phyloP scores from a whole-genome alignment of 2,888 invertebrate genomes.

The Drosophila tripunctata region DNA sequence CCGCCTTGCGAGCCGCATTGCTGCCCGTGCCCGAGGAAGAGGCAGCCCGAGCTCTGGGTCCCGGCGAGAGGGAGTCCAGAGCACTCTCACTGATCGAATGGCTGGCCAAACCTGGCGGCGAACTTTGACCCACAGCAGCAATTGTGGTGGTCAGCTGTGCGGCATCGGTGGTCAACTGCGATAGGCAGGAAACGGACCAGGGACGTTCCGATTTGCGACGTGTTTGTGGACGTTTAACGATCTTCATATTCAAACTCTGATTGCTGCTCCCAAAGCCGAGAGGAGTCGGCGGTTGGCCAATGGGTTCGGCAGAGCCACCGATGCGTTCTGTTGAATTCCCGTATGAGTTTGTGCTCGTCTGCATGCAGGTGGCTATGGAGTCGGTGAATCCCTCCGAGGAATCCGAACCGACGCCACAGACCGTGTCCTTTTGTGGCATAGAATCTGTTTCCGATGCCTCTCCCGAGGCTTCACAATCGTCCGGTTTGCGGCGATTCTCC shows the following conservation, averaged over 20 bases:
- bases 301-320: conserved; percentile 87
- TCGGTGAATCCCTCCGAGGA: conserved; percentile 92
- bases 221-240: conserved; percentile 85
- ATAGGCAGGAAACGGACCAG: conserved; percentile 95
- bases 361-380: conserved; percentile 89
- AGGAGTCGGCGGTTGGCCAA: conserved; percentile 55
- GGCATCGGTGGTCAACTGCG: conserved; percentile 87
- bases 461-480: conserved; percentile 93
- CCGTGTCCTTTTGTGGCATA: conserved; percentile 85
- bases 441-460: conserved; percentile 89
- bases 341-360: conserved; percentile 84
- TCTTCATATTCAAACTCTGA: conserved; percentile 85
- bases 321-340: conserved; percentile 85
- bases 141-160: conserved; percentile 82
- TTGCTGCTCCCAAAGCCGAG: conserved; percentile 76
- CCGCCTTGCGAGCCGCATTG: conserved; percentile 76
- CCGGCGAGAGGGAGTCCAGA: conserved; percentile 89
- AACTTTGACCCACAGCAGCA: conserved; percentile 78
- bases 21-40: conserved; percentile 70
- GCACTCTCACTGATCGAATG: conserved; percentile 96
- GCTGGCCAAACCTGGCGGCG: conserved; percentile 86
- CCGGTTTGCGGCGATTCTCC: conserved; percentile 57
- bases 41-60: conserved; percentile 73
- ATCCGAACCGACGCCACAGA: conserved; percentile 86
- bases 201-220: conserved; percentile 87